Conservation (phyloP, 2,797 vertebrate species). For the Galagoides demidoff region DNA sequence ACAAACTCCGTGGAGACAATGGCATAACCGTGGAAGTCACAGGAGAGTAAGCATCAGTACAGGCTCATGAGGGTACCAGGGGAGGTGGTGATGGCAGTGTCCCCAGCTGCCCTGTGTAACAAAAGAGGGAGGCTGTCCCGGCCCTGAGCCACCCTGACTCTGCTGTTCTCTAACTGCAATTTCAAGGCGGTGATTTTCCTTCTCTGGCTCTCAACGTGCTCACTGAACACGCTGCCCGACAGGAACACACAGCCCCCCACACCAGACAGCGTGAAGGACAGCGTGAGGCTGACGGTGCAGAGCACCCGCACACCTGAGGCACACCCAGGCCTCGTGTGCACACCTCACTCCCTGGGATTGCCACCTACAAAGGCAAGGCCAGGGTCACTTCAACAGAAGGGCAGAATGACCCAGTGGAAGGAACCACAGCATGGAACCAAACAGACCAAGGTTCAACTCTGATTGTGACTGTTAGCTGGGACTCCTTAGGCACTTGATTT, state of each 20-base stretch:
- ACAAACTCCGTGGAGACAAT: accelerated
- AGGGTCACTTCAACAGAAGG: neutral
- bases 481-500: neutral
- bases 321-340: neutral
- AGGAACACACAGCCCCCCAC: accelerated
- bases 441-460: neutral
- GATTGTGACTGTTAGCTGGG: neutral
- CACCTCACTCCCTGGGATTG: too few species aligned
- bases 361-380: neutral
- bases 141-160: neutral
- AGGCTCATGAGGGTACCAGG: neutral
- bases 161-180: neutral
- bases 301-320: neutral
- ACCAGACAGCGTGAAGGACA: accelerated
- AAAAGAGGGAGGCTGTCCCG: neutral
- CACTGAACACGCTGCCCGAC: too few species aligned
- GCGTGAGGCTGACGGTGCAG: accelerated
- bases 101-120: too few species aligned
- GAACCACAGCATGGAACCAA: neutral
- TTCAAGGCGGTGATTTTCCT: neutral
- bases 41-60: too few species aligned
- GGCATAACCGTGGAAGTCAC: neutral
- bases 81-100: accelerated
- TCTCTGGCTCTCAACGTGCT: neutral
- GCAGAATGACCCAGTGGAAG: too few species aligned